phyloP scores from a whole-genome alignment of 2,113 vertebrate species.

The Panthera leo region DNA sequence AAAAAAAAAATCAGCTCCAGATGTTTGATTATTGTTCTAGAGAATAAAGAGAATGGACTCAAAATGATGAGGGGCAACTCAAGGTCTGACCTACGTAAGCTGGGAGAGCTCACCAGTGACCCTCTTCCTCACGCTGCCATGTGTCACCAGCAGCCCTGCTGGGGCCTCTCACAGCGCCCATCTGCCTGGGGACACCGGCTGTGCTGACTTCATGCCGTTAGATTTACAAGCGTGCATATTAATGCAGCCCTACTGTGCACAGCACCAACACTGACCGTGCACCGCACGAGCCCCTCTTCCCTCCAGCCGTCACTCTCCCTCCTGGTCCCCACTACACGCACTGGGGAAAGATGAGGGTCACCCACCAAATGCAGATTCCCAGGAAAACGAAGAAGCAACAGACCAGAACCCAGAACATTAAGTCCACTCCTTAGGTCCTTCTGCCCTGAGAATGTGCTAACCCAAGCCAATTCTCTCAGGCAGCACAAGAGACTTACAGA shows the following conservation, averaged over 20 bases:
- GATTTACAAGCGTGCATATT: background rate
- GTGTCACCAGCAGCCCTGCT: background rate
- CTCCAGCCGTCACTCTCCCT: no score
- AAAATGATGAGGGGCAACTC: background rate
- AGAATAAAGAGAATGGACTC: background rate
- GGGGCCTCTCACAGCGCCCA: background rate
- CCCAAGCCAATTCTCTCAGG: background rate
- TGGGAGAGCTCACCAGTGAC: background rate
- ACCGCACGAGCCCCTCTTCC: fast-evolving
- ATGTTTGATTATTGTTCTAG: background rate
- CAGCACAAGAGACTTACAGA: background rate
- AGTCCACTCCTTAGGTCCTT: background rate
- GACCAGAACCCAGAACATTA: background rate
- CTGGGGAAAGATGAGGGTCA: no score
- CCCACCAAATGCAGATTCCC: background rate
- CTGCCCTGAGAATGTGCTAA: background rate
- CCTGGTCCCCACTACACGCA: background rate
- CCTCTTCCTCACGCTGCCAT: no score
- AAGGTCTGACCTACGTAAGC: background rate
- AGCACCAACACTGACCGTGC: background rate
- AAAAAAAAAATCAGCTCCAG: background rate
- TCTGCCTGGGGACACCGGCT: background rate
- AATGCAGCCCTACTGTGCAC: fast-evolving
- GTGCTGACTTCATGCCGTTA: background rate
- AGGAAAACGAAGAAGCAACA: background rate